phyloP scores from a whole-genome alignment of 1,140 invertebrate species.

The silkworm (Bombyx mori) region DNA sequence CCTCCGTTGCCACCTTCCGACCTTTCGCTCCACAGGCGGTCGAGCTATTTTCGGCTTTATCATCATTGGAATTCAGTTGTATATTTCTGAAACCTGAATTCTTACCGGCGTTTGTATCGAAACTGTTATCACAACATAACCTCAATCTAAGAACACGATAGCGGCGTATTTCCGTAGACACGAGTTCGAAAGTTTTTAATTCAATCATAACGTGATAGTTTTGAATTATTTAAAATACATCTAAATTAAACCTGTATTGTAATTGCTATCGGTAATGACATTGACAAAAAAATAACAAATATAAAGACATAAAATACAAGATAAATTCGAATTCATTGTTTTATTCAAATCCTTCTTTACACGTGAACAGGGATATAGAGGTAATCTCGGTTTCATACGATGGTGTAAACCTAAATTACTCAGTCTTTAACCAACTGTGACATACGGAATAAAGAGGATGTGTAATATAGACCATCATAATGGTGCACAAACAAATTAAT shows the following conservation, averaged over 20 bases:
- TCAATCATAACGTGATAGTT: conserved; percentile 9
- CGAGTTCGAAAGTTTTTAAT: conserved; percentile 16
- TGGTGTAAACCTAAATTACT: too few relatives aligned
- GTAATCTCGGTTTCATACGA: too few relatives aligned
- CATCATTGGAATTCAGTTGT: conserved; percentile 29
- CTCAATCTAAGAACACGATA: conserved; percentile 53
- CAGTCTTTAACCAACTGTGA: neutral
- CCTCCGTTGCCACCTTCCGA: conserved; percentile 28
- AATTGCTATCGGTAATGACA: too few relatives aligned
- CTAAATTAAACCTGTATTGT: conserved; percentile 24
- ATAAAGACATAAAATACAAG: conserved; percentile 45
- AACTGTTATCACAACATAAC: conserved; percentile 68
- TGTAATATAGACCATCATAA: conserved; percentile 27
- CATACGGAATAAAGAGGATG: conserved; percentile 8
- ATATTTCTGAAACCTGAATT: conserved; percentile 24
- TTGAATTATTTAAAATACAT: conserved; percentile 46
- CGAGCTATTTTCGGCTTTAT: conserved; percentile 48
- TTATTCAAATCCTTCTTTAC: conserved; percentile 52
- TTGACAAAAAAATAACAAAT: conserved; percentile 7
- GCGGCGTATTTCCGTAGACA: conserved; percentile 32
- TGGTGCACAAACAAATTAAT: conserved; percentile 28
- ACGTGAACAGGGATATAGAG: too few relatives aligned
- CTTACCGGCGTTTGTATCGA: conserved; percentile 46
- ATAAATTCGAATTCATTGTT: conserved; percentile 47
- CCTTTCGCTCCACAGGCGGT: conserved; percentile 23